Evolutionary conservation across 2,888 invertebrate species (phyloP).

Genomic region (Pandemis cinnamomeana): DNA sequence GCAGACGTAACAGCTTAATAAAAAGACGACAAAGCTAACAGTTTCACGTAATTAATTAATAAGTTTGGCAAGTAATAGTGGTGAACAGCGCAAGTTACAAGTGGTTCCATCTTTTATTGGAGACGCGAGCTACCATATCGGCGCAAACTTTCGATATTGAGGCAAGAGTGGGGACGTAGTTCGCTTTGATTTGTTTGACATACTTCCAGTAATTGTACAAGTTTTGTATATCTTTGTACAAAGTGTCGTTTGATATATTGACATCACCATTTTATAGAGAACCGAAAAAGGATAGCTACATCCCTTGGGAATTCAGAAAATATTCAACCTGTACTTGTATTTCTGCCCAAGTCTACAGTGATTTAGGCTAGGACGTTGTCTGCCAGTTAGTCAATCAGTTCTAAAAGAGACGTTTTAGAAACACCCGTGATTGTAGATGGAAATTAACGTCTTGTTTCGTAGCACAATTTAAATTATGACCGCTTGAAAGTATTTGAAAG

Average conservation of each 20-base stretch:
- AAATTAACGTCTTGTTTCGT: neutral
- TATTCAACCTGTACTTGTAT: no score
- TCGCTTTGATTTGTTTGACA: constrained; percentile 25
- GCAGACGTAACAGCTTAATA: neutral
- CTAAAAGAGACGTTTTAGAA: no score
- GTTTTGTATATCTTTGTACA: neutral
- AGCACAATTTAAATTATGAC: neutral
- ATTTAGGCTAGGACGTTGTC: no score
- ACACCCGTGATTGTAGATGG: no score
- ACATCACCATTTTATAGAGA: neutral
- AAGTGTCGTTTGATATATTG: neutral
- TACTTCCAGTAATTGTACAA: constrained; percentile 26
- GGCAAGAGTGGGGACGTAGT: constrained; percentile 48
- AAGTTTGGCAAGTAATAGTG: constrained; percentile 55
- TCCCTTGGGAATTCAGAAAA: no score
- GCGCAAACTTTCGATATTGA: constrained; percentile 67
- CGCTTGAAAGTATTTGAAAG: neutral
- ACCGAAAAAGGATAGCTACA: neutral
- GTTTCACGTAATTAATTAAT: constrained; percentile 54
- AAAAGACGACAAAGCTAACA: constrained; percentile 30
- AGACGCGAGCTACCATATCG: constrained; percentile 57
- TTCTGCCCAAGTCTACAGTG: no score
- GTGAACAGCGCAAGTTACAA: constrained; percentile 61
- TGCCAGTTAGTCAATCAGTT: no score
- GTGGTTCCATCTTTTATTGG: constrained; percentile 69